Evolutionary conservation across 2,797 vertebrate genomes (phyloP).

Genomic region (Lepidocolaptes lacrymiger): DNA sequence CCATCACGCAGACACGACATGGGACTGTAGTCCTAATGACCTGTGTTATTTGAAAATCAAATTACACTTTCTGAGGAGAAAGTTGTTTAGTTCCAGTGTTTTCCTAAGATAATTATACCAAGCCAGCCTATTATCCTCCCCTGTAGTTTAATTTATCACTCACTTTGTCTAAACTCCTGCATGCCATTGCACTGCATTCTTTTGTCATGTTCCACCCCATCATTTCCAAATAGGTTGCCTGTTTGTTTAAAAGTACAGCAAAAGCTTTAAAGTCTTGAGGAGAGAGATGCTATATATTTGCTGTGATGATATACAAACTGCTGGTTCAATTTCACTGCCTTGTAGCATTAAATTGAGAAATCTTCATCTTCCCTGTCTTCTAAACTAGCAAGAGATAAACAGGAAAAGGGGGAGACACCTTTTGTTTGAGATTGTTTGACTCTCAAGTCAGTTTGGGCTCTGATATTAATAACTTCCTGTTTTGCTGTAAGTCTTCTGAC

Average conservation of each 20-base stretch:
- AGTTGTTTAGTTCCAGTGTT: conserved; percentile 8
- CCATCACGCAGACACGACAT: neutral
- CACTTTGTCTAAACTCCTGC: neutral
- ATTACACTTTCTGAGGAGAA: conserved; percentile 1
- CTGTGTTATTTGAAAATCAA: conserved; percentile 23
- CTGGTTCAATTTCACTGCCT: neutral
- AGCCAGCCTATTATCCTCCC: neutral
- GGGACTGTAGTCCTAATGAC: neutral
- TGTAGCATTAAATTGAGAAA: neutral
- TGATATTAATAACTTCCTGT: conserved; percentile 50
- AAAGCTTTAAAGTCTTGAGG: neutral
- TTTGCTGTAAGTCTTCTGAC: neutral
- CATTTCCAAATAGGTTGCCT: neutral
- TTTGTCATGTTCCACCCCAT: neutral
- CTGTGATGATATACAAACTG: neutral
- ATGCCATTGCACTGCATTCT: neutral
- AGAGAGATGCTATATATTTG: neutral
- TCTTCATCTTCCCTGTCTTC: neutral
- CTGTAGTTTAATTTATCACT: neutral
- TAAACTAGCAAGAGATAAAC: conserved; percentile 47
- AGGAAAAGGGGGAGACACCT: conserved; percentile 53
- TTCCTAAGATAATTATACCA: neutral
- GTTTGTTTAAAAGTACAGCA: neutral
- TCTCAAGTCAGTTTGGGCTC: neutral
- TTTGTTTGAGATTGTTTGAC: conserved; percentile 29